Base-by-base conservation (phyloP, 2,888 invertebrate species). In the Eupithecia tripunctaria region DNA sequence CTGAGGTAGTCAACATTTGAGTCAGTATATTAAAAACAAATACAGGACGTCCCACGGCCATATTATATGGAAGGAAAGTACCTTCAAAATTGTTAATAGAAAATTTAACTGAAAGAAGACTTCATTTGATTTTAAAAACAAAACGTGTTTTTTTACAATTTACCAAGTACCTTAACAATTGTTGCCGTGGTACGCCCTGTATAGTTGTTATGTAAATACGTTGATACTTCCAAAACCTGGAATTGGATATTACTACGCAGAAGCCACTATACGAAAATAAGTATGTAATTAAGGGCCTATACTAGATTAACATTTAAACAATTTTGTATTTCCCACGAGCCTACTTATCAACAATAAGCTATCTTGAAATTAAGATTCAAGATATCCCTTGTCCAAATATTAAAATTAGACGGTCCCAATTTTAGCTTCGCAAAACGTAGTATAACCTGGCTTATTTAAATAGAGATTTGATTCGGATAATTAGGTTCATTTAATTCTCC, bases 291-390 rank as follows among this genome's bases (percentile, higher is more conserved):
- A 60, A 27, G 14, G 14, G 21, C 27, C n/a, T 56, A 14, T 5
- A 60, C 60, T 27, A 12, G 41, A 25, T 64, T 64, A 64, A 38
- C 67, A 67, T 67, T 62, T 25, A 21, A 41, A 62, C 41, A 47
- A 62, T 47, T 32, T 41, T 29, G 66, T 66, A 60, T 18, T 62
- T 71, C 67, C 67, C 67, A 67, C 67, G 71, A 59, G 47, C 25
- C 41, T 59, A 43, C 56, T 67, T 71, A 67, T 51, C 70, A 70
- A 70, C 43, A 60, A 25, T 32, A 62, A 36, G 10, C 43, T 14
- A 71, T 71, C 71, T 63, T 47, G 14, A 63, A 67, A 67, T 51
- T 12, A 36, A 68, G 68, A 68, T 72, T 43, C 32, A 56, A 68
- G 51, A 68, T 71, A 71, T 51, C 27, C 29, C 68, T 43, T 65